Base-by-base conservation (phyloP, 53 echinoderm and acorn worm species). In the Holothuria leucospilota region DNA sequence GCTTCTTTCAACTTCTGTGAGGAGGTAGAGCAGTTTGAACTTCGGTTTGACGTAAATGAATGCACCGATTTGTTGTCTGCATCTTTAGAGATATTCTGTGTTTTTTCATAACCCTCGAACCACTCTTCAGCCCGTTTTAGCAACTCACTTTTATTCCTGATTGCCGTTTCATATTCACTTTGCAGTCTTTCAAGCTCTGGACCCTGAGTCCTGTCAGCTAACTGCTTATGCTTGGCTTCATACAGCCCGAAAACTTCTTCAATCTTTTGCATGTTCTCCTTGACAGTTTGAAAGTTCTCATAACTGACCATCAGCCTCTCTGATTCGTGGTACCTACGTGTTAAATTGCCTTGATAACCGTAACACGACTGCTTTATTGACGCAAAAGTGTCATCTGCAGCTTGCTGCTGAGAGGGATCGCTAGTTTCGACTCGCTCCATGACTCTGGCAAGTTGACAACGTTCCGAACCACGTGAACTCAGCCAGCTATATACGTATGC, bases 1-100 rank as follows among this genome's bases (percentile, higher is more conserved):
- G 88, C 82, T 24, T 88, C 82, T 11, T 67, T 53, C 58, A 88
- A 39, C 82, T 81, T 87, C 65, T 25, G 30, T 21, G 63, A 63
- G 18, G 78, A 27, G 42, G 58, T 6, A 8, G 58, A 41, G 25
- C 25, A 78, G 13, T 1, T 39, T n/a, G 78, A 39, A 53, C 51
- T 41, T 25, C 78, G 1, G 51, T 2, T 51, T 20, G 51, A 20
- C 24, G 42, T 25, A 5, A 51, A 42, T 46, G 78, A 78, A 20
- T 21, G 46, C 20, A 28, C 25, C 53, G 78, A 78, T 25, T 6
- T 21, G 29, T 72, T 51, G 28, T 78, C 53, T 6, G 1, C 78
- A 26, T 51, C 78, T 25, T 78, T 51, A 41, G 12, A 8, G 11
- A 21, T 0, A 49, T 46, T 20, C 58, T 53, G 78, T 25, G 2